Evolutionary conservation across 2,797 vertebrate species (phyloP), one percentile per base, ranked within the genome.

Genomic region (Odontamblyopus rebecca): DNA sequence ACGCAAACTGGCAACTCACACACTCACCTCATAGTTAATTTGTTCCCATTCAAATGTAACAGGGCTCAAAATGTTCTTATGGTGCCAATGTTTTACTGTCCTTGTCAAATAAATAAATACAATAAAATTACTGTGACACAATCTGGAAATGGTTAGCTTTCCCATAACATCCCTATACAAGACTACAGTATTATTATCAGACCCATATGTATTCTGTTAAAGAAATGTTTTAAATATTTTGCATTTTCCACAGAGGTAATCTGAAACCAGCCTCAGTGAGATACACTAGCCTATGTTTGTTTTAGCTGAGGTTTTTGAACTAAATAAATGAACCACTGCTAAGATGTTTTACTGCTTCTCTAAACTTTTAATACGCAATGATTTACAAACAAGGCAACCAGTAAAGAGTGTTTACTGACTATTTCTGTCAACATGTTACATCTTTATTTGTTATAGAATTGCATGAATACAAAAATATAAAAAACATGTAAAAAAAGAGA

Each of bases 371-470:
- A 51, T 16, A 51, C 50, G 19, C 16, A 1, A 3, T 19, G 50
- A 53, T 44, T 12, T 44, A 44, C 41, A 12, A 44, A 2, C 50
- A 16, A 6, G 18, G 50, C 16, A 1, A 51, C 16, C 50, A 18
- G 1, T 51, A 6, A 62, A 54, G 53, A 54, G 2, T 9, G 2
- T 23, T 6, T 23, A 11, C 9, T 44, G 19, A 63, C n/a, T 12
- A 3, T 41, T 12, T 23, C 2, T 64, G 23, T 27, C 11, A 15
- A 63, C 19, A 35, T 35, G 4, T 54, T 50, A 1, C 0, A 50
- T 70, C 67, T 91, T 91, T 89, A 89, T 86, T 88, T 77, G 57
- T 73, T 78, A 68, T 41, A 8, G 72, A 81, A 32, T 74, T 15
- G 75, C n/a, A 70, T 35, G 35, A 16, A 74, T 86, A 83, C 12